phyloP scores from a whole-genome alignment of 2,888 invertebrate genomes.

The Gymnocheta viridis region DNA sequence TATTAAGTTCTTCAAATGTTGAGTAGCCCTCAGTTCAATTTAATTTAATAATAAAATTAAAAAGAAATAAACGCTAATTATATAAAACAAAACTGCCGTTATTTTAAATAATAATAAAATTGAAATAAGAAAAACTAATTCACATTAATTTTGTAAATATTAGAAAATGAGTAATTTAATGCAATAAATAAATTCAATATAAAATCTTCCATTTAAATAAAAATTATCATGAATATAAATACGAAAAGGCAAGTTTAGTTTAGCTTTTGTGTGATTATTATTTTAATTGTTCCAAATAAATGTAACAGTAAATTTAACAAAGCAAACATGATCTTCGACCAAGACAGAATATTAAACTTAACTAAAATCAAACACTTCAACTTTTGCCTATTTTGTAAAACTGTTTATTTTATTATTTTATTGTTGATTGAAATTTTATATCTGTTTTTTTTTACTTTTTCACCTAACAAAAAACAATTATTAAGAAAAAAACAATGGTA shows the following conservation, averaged over 20 bases:
- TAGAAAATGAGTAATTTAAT: slow-evolving; percentile 61
- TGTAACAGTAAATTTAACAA: slow-evolving; percentile 16
- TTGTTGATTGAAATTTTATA: slow-evolving; percentile 1
- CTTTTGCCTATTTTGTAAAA: slow-evolving; percentile 59
- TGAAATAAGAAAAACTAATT: slow-evolving; percentile 26
- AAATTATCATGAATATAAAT: slow-evolving; percentile 28
- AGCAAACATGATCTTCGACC: slow-evolving; percentile 36
- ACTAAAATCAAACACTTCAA: slow-evolving; percentile 64
- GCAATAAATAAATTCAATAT: slow-evolving; percentile 68
- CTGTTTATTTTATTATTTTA: slow-evolving; percentile 1
- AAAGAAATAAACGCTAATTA: slow-evolving; percentile 66
- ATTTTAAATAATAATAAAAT: slow-evolving; percentile 69
- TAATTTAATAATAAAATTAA: slow-evolving; percentile 17
- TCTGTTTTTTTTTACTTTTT: slow-evolving; percentile 20
- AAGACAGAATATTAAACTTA: slow-evolving; percentile 29
- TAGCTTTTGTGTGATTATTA: slow-evolving; percentile 27
- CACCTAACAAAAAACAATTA: slow-evolving; percentile 7
- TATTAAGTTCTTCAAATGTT: slow-evolving; percentile 6
- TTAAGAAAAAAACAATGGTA: slow-evolving; percentile 21
- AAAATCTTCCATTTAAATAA: slow-evolving; percentile 66
- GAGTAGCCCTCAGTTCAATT: slow-evolving; percentile 23
- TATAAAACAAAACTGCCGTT: slow-evolving; percentile 74
- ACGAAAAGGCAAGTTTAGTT: slow-evolving; percentile 17
- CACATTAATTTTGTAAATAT: slow-evolving; percentile 64
- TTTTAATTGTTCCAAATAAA: slow-evolving; percentile 7